Evolutionary conservation across 2,113 vertebrate species (phyloP).

Genomic region (Pomatorhinus ruficollis): DNA sequence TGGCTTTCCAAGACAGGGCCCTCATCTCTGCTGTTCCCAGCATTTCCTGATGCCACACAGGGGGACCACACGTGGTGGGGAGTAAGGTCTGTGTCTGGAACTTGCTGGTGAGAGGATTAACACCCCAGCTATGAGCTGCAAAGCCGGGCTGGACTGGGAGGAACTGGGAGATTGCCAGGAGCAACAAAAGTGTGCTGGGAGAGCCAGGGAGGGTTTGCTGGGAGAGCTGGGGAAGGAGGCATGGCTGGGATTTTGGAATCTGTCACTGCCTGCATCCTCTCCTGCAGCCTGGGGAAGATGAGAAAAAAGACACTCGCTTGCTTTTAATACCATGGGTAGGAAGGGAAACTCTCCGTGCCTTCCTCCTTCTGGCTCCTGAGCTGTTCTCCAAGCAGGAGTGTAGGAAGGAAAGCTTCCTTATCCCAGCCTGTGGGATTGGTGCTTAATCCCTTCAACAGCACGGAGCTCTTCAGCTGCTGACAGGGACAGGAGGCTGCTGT

Average conservation of each 20-base stretch:
- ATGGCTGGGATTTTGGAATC: background rate
- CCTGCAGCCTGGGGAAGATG: background rate
- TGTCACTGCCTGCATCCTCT: background rate
- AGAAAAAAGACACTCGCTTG: background rate
- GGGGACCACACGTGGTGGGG: rapidly evolving
- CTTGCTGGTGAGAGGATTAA: background rate
- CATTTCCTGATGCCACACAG: background rate
- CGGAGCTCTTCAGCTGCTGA: background rate
- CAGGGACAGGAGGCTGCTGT: background rate
- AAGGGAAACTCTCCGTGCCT: background rate
- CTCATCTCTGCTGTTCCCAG: background rate
- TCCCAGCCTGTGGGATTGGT: background rate
- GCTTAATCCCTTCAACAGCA: background rate
- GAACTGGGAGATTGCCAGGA: background rate
- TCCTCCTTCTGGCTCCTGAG: background rate
- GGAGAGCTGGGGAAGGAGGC: background rate
- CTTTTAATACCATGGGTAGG: background rate
- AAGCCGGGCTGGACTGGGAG: background rate
- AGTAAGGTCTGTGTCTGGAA: background rate
- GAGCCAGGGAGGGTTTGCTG: background rate
- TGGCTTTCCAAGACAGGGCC: background rate
- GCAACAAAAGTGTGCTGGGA: background rate
- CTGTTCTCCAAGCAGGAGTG: background rate
- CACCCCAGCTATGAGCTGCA: background rate
- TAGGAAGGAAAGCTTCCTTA: background rate